These are phyloP conservation scores for Nyctibius bracteatus DNA, from an alignment of 2,113 vertebrate species.

Conservation along the genomic window DNA sequence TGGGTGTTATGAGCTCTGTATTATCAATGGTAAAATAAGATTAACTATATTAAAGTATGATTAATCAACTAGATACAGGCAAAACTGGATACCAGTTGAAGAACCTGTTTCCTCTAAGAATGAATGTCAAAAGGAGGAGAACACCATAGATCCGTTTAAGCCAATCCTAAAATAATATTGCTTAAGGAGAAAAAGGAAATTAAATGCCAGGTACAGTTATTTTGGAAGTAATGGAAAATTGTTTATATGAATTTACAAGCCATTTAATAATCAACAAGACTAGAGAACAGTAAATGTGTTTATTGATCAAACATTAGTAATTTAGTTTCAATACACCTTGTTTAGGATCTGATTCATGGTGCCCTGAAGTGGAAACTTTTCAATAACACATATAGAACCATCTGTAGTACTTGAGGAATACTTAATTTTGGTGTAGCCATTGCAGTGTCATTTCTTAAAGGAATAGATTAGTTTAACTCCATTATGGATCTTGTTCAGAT, in stretches of 20 bases:
- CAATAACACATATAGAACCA: neutral
- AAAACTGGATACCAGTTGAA: neutral
- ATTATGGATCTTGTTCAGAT: neutral
- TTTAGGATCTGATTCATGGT: neutral
- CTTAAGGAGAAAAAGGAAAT: constrained; percentile 5
- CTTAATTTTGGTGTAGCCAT: neutral
- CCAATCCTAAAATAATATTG: neutral
- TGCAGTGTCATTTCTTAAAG: neutral
- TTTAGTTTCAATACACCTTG: neutral
- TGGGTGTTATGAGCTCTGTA: neutral
- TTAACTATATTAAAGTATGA: neutral
- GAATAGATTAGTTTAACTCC: neutral
- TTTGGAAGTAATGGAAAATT: constrained; percentile 6
- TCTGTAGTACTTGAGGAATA: neutral
- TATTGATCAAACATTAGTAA: neutral
- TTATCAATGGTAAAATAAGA: neutral
- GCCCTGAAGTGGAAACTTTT: neutral
- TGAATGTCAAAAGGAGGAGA: neutral
- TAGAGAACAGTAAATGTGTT: constrained; percentile 4
- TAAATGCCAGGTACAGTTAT: constrained; percentile 1
- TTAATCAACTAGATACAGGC: neutral
- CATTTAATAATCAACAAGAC: neutral
- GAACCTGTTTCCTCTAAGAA: neutral
- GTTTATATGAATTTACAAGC: constrained; percentile 23
- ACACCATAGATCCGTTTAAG: neutral